Conservation (phyloP, 2,113 vertebrate species). For the Furnarius figulus region DNA sequence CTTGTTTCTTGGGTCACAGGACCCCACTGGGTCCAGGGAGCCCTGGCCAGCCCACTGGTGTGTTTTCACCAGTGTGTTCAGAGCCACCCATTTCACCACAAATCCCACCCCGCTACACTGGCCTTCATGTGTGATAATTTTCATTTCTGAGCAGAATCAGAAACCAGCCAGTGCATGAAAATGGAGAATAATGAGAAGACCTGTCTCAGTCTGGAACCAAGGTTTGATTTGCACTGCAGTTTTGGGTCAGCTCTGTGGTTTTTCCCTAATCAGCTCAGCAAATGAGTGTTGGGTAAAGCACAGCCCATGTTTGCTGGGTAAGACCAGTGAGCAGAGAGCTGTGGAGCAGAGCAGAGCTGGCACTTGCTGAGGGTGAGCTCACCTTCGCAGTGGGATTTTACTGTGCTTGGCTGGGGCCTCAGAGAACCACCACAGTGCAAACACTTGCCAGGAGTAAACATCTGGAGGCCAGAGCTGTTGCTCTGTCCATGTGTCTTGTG, state of each 20-base stretch:
- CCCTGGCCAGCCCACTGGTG: fast-evolving
- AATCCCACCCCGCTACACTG: background rate
- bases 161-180: background rate
- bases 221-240: background rate
- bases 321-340: background rate
- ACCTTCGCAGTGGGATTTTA: background rate
- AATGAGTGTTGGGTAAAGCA: background rate
- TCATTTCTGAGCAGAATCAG: background rate
- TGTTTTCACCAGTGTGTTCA: background rate
- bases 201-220: background rate
- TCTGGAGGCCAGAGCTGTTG: slow-evolving; percentile 30
- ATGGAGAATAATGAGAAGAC: background rate
- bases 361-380: background rate
- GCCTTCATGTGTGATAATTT: background rate
- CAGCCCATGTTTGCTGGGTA: background rate
- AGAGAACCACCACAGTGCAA: background rate
- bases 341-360: background rate
- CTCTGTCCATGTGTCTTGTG: background rate
- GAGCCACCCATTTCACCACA: background rate
- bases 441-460: background rate
- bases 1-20: background rate
- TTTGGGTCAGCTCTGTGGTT: background rate
- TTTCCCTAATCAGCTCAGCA: background rate
- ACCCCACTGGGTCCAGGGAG: fast-evolving
- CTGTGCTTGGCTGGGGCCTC: background rate